phyloP scores from a whole-genome alignment of 2,888 invertebrate genomes.

The Rotaria sp. region DNA sequence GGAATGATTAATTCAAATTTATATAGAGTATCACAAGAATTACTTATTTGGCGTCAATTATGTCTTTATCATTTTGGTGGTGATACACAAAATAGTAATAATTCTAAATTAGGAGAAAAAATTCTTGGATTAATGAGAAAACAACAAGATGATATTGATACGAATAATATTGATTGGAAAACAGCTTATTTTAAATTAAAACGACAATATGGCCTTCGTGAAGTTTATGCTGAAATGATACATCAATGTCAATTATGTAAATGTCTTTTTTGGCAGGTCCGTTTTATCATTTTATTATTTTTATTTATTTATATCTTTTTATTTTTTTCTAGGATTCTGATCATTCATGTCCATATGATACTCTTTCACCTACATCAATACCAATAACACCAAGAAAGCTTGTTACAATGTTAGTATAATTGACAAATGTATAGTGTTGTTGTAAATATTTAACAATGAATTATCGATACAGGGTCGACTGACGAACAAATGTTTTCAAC shows the following conservation, averaged over 20 bases:
- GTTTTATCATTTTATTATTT: neutral
- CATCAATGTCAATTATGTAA: slow-evolving; percentile 87
- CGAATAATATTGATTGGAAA: slow-evolving; percentile 42
- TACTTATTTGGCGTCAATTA: slow-evolving; percentile 77
- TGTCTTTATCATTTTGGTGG: slow-evolving; percentile 75
- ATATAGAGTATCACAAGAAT: slow-evolving; percentile 73
- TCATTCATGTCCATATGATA: slow-evolving; percentile 26
- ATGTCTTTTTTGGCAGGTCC: slow-evolving; percentile 80
- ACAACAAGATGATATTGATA: neutral
- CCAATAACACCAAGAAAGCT: slow-evolving; percentile 26
- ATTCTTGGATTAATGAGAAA: neutral
- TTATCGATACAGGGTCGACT: too few relatives aligned
- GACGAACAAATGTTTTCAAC: too few relatives aligned
- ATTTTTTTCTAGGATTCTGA: neutral
- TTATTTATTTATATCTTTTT: too few relatives aligned
- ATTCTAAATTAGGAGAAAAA: neutral
- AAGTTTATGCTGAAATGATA: slow-evolving; percentile 86
- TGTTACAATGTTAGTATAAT: neutral
- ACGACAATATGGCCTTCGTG: slow-evolving; percentile 78
- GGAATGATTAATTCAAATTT: slow-evolving; percentile 47
- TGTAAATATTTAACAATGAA: too few relatives aligned
- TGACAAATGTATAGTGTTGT: too few relatives aligned
- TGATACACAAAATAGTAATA: slow-evolving; percentile 33
- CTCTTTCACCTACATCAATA: neutral
- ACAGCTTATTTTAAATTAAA: slow-evolving; percentile 40